Percentiles rank a stretch among this genome's conserved stretches.
phyloP scores from a whole-genome alignment of 1,140 invertebrate species.

The Tetragonula clypearis region DNA sequence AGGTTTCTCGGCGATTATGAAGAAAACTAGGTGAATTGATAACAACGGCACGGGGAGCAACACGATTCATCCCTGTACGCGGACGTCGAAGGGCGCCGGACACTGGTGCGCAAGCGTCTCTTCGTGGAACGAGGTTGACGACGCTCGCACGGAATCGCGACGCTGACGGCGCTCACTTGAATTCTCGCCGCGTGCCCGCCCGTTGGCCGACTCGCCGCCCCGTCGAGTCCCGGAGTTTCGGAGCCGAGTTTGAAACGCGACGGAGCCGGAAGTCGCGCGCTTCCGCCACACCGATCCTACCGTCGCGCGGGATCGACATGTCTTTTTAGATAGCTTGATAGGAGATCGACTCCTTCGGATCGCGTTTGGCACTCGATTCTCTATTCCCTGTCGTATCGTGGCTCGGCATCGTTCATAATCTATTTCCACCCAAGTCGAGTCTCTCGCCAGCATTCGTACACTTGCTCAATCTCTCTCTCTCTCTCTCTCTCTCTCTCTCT shows the following conservation, averaged over 20 bases:
- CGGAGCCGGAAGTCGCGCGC: constrained; percentile 40
- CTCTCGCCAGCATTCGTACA: background rate
- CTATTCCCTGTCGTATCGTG: background rate
- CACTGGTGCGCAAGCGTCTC: constrained; percentile 59
- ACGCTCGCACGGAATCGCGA: constrained; percentile 64
- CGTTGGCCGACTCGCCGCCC: constrained; percentile 67
- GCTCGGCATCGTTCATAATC: background rate
- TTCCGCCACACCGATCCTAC: constrained; percentile 11
- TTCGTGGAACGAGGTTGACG: constrained; percentile 53
- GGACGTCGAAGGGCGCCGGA: constrained; percentile 36
- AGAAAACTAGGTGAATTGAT: constrained; percentile 68
- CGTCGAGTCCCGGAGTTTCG: constrained; percentile 37
- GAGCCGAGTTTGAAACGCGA: constrained; percentile 17
- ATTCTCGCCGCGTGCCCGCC: constrained; percentile 75
- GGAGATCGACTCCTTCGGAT: background rate
- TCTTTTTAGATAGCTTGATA: constrained; percentile 9
- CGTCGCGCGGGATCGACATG: constrained; percentile 1
- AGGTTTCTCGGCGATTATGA: constrained; percentile 48
- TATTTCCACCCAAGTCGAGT: background rate
- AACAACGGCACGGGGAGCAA: constrained; percentile 56
- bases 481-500: background rate
- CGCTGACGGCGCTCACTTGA: constrained; percentile 73
- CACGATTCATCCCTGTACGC: constrained; percentile 57
- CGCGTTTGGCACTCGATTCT: background rate
- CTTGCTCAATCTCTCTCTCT: background rate